Percentiles rank a stretch among this genome's conserved stretches.
Evolutionary conservation across 1,140 invertebrate genomes (phyloP).

Genomic region (Dreissena polymorpha): DNA sequence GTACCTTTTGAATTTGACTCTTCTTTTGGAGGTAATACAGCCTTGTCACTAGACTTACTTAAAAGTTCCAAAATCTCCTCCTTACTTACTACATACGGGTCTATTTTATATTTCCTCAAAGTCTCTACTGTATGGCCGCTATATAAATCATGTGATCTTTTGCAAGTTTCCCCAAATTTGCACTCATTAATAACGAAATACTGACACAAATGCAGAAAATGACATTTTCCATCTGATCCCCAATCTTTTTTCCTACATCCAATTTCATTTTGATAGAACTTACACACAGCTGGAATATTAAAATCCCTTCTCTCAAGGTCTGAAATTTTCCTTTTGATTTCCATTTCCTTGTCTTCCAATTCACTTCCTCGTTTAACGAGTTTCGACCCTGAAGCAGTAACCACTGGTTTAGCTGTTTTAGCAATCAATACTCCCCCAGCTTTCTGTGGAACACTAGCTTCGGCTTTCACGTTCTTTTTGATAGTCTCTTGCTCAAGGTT

Average conservation of each 20-base stretch:
- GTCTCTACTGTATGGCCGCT: conserved; percentile 30
- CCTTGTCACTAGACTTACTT: conserved; percentile 19
- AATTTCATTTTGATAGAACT: conserved; percentile 47
- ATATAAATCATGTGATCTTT: conserved; percentile 48
- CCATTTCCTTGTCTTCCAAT: no score
- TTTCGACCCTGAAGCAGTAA: no score
- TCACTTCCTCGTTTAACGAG: no score
- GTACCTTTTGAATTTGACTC: background rate
- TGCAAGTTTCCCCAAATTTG: conserved; percentile 47
- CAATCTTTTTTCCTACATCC: conserved; percentile 51
- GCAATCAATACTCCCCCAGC: no score
- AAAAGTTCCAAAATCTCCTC: conserved; percentile 26
- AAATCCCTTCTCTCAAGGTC: background rate
- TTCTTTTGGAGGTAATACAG: conserved; percentile 1
- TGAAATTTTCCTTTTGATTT: background rate
- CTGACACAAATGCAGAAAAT: conserved; percentile 49
- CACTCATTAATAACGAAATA: conserved; percentile 44
- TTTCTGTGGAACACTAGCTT: no score
- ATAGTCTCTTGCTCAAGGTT: background rate
- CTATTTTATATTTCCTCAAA: conserved; percentile 41
- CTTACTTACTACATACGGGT: conserved; percentile 9
- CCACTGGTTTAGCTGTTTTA: no score
- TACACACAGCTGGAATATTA: conserved; percentile 38
- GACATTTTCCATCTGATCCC: conserved; percentile 44
- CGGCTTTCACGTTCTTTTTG: background rate